Percentiles rank a stretch among this genome's conserved stretches.
Evolutionary conservation across 2,797 vertebrate species (phyloP).

Genomic region (Sebastes nivosus): DNA sequence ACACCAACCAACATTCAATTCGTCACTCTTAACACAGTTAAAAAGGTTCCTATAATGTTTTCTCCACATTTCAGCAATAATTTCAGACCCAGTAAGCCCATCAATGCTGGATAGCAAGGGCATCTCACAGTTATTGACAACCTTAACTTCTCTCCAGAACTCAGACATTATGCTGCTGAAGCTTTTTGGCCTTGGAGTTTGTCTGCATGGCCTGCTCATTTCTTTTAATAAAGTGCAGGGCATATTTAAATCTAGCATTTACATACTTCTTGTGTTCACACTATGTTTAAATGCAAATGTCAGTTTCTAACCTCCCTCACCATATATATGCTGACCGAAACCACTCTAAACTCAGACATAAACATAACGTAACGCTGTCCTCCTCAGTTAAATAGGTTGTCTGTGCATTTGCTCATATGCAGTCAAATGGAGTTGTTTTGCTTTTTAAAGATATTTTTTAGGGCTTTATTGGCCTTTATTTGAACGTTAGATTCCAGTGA

Average conservation of each 20-base stretch:
- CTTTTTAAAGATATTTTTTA: too few relatives aligned
- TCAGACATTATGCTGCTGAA: not conserved
- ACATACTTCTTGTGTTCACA: not conserved
- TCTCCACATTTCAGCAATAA: not conserved
- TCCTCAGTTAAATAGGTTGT: too few relatives aligned
- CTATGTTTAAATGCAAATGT: not conserved
- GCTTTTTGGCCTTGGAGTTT: not conserved
- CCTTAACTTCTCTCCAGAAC: not conserved
- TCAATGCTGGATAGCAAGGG: not conserved
- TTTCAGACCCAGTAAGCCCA: not conserved
- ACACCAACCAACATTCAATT: not conserved
- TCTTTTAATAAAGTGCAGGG: not conserved
- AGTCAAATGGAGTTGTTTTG: too few relatives aligned
- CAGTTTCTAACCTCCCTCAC: not conserved
- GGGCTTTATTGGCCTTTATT: too few relatives aligned
- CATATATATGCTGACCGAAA: not conserved
- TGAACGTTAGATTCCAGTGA: too few relatives aligned
- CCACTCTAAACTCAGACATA: not conserved
- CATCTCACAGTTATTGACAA: not conserved
- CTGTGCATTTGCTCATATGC: too few relatives aligned
- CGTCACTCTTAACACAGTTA: constrained; percentile 6
- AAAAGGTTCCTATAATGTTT: constrained; percentile 7
- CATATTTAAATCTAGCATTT: not conserved
- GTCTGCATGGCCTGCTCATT: not conserved
- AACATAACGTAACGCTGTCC: too few relatives aligned